These are phyloP conservation scores for Hylaea fasciaria DNA, from an alignment of 2,888 invertebrate species.

Conservation along the genomic window DNA sequence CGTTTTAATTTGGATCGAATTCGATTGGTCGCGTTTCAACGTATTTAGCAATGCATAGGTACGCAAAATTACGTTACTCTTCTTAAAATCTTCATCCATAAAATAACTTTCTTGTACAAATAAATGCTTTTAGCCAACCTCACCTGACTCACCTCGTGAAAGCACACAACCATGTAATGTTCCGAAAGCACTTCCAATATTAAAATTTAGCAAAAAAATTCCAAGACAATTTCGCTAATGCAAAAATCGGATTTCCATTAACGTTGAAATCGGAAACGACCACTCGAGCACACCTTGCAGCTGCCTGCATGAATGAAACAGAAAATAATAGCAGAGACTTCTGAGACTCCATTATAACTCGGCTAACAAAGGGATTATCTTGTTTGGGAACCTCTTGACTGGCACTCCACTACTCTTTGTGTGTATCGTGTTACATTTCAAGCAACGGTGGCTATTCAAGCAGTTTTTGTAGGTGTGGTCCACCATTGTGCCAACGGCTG, in stretches of 20 bases:
- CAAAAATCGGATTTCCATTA: slow-evolving; percentile 75
- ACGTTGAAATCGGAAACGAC: slow-evolving; percentile 76
- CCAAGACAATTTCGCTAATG: slow-evolving; percentile 53
- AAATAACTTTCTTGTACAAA: neutral
- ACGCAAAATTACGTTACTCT: neutral
- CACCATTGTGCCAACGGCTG: slow-evolving; percentile 55
- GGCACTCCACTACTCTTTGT: slow-evolving; percentile 72
- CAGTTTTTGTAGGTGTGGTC: slow-evolving; percentile 78
- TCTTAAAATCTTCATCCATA: neutral
- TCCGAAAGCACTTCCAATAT: slow-evolving; percentile 39
- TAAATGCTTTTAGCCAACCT: slow-evolving; percentile 17
- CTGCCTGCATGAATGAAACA: slow-evolving; percentile 75
- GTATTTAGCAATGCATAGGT: too few species aligned
- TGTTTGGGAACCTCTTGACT: slow-evolving; percentile 84
- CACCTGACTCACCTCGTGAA: slow-evolving; percentile 28
- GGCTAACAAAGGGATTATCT: slow-evolving; percentile 82
- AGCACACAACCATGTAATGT: slow-evolving; percentile 20
- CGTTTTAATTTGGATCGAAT: too few species aligned
- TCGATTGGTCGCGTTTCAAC: too few species aligned
- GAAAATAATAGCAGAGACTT: slow-evolving; percentile 74
- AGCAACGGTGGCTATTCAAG: slow-evolving; percentile 67
- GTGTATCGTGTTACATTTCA: slow-evolving; percentile 76
- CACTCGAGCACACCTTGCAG: slow-evolving; percentile 70
- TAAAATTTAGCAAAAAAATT: slow-evolving; percentile 43
- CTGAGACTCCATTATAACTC: slow-evolving; percentile 76